Conservation (phyloP, 2,113 vertebrate genomes). For the Cynoglossus semilaevis region DNA sequence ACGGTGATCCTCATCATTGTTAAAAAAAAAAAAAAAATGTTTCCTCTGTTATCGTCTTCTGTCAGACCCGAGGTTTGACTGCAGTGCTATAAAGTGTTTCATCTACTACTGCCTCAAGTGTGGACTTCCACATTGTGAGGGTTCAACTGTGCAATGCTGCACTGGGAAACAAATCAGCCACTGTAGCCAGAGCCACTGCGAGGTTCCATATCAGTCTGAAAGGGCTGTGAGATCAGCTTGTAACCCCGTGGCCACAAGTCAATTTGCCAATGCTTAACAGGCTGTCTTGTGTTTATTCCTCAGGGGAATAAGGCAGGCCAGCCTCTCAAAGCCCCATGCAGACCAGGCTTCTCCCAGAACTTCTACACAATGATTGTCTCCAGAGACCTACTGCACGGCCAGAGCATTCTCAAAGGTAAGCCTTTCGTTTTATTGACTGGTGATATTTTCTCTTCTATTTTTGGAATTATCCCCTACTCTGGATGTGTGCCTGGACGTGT, state of each 20-base stretch:
- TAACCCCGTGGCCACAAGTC: slow-evolving; percentile 48
- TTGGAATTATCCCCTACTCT: slow-evolving; percentile 19
- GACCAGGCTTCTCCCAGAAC: slow-evolving; percentile 80
- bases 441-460: slow-evolving; percentile 16
- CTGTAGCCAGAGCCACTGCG: slow-evolving; percentile 10
- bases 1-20: too few species aligned
- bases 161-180: slow-evolving; percentile 17
- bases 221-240: slow-evolving; percentile 40
- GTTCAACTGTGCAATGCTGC: slow-evolving; percentile 10
- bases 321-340: slow-evolving; percentile 64
- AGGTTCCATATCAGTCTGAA: slow-evolving; percentile 39
- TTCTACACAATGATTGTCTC: slow-evolving; percentile 81
- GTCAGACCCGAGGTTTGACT: not conserved
- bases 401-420: slow-evolving; percentile 79
- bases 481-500: slow-evolving; percentile 14
- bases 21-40: too few species aligned
- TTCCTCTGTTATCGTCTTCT: too few species aligned
- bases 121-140: slow-evolving; percentile 6
- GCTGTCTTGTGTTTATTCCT: slow-evolving; percentile 42
- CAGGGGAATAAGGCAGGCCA: slow-evolving; percentile 74
- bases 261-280: slow-evolving; percentile 60
- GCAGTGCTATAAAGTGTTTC: slow-evolving; percentile 1
- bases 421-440: slow-evolving; percentile 37
- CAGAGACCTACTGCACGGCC: slow-evolving; percentile 72
- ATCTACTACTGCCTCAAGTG: slow-evolving; percentile 7